These are phyloP conservation scores for Drosophila mayri DNA, from an alignment of 1,140 invertebrate genomes.

Conservation along the genomic window DNA sequence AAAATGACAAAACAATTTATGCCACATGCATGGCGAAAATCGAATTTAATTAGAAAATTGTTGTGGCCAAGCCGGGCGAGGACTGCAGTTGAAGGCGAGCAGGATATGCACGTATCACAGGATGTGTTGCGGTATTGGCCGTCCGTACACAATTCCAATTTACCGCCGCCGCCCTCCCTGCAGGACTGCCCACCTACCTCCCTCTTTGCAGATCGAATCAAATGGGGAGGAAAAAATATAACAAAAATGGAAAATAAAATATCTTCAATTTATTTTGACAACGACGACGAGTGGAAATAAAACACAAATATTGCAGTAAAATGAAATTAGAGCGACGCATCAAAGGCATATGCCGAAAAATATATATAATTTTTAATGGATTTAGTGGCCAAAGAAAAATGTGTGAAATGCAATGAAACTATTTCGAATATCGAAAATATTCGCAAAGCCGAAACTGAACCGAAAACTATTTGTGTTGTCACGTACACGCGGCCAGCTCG, in stretches of 20 bases:
- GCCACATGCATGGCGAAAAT: slow-evolving; percentile 82
- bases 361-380: slow-evolving; percentile 82
- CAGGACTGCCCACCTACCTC: neutral
- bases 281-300: slow-evolving; percentile 48
- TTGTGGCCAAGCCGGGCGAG: slow-evolving; percentile 57
- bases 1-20: slow-evolving; percentile 84
- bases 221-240: slow-evolving; percentile 6
- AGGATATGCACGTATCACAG: slow-evolving; percentile 66
- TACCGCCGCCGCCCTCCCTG: slow-evolving; percentile 2
- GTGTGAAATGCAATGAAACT: slow-evolving; percentile 70
- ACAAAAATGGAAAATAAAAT: slow-evolving; percentile 67
- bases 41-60: slow-evolving; percentile 84
- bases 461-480: slow-evolving; percentile 78
- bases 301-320: slow-evolving; percentile 49
- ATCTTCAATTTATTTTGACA: slow-evolving; percentile 82
- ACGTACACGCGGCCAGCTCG: slow-evolving; percentile 60
- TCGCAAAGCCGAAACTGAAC: slow-evolving; percentile 10
- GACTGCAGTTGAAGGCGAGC: slow-evolving; percentile 43
- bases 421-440: slow-evolving; percentile 45
- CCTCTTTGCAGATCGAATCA: slow-evolving; percentile 15
- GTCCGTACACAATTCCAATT: slow-evolving; percentile 48
- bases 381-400: slow-evolving; percentile 77
- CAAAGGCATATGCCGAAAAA: slow-evolving; percentile 75
- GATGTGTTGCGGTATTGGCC: slow-evolving; percentile 46
- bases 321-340: slow-evolving; percentile 76